These are phyloP conservation scores for Dermochelys coriacea DNA, from an alignment of 2,797 vertebrate species.

Conservation along the genomic window DNA sequence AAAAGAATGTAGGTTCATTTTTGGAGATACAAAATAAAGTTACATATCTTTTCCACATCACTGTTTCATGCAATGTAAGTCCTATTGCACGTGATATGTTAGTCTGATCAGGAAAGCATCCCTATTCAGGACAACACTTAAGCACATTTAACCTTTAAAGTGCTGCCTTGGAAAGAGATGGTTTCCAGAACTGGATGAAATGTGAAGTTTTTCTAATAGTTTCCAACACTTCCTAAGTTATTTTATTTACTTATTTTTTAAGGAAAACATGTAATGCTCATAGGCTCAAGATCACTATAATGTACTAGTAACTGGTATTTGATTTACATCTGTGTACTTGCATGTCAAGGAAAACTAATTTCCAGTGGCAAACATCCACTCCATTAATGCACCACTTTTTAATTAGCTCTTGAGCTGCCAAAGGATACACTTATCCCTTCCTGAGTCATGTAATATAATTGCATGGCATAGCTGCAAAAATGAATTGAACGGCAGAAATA, in stretches of 20 bases:
- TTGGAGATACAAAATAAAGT: constrained; percentile 20
- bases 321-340: constrained; percentile 47
- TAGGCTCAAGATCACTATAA: constrained; percentile 6
- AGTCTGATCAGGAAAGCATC: constrained; percentile 1
- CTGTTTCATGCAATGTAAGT: background rate
- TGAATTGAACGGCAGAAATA: constrained; percentile 41
- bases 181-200: constrained; percentile 40
- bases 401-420: constrained; percentile 54
- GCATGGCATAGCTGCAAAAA: constrained; percentile 26
- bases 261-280: background rate
- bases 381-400: constrained; percentile 50
- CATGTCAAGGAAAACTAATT: constrained; percentile 30
- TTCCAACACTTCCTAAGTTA: background rate
- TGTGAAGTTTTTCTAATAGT: background rate
- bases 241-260: constrained; percentile 45
- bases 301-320: constrained; percentile 30
- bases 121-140: background rate
- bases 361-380: constrained; percentile 44
- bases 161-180: constrained; percentile 27
- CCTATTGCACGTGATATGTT: background rate
- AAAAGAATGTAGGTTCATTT: background rate
- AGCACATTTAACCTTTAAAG: background rate
- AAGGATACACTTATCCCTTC: constrained; percentile 22
- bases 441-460: constrained; percentile 25
- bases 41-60: background rate